A percentile compares a stretch with the other conserved stretches of the same genome.
phyloP scores from a whole-genome alignment of 2,113 vertebrate species.

The Sorex fumeus region DNA sequence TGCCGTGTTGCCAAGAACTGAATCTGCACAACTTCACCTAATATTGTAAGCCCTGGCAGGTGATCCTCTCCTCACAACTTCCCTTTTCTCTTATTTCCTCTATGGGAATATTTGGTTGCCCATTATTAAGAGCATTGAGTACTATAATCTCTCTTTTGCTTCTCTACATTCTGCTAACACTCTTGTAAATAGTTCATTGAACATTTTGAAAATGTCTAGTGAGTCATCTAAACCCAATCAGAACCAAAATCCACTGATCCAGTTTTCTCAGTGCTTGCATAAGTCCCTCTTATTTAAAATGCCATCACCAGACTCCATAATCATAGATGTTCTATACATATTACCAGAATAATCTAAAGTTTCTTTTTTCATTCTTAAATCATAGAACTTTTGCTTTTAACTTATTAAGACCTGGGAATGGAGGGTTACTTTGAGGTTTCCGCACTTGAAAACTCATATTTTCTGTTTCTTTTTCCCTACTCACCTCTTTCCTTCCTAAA shows the following conservation, averaged over 20 bases:
- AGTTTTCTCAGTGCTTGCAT: slow-evolving; percentile 17
- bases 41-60: neutral
- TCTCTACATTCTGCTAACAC: neutral
- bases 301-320: no score
- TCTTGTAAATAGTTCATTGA: neutral
- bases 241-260: neutral
- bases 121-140: neutral
- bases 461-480: neutral
- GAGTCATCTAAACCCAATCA: neutral
- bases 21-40: neutral
- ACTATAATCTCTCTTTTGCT: neutral
- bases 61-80: neutral
- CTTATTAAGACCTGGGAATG: neutral
- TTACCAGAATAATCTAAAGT: no score
- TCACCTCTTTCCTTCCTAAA: neutral
- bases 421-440: neutral
- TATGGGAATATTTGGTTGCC: neutral
- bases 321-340: no score
- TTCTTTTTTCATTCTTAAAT: slow-evolving; percentile 42
- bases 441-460: neutral
- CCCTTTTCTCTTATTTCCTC: neutral
- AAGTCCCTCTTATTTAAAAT: neutral
- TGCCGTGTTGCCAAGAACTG: neutral
- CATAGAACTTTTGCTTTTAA: neutral
- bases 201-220: neutral